These are phyloP conservation scores for Coecobrya sp. DNA, from an alignment of 2,888 invertebrate genomes.

Conservation along the genomic window DNA sequence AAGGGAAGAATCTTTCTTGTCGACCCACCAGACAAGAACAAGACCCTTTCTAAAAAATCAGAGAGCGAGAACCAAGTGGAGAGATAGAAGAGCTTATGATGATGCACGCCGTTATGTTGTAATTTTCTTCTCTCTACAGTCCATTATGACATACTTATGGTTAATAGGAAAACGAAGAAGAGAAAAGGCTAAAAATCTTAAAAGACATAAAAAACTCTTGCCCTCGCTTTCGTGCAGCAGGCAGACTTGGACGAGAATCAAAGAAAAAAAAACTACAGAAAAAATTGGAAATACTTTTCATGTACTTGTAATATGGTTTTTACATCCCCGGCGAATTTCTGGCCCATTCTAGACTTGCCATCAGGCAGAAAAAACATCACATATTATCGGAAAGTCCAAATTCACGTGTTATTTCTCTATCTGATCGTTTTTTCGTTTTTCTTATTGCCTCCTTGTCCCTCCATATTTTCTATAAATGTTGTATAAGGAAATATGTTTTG, in stretches of 20 bases:
- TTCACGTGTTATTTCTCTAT: background rate
- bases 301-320: slow-evolving; percentile 5
- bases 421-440: background rate
- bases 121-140: slow-evolving; percentile 2
- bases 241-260: background rate
- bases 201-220: background rate
- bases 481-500: background rate
- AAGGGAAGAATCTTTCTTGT: background rate
- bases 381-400: background rate
- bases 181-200: slow-evolving; percentile 13
- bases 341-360: background rate
- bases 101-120: background rate
- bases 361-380: background rate
- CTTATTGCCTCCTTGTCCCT: background rate
- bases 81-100: slow-evolving; percentile 5
- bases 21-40: background rate
- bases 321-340: background rate
- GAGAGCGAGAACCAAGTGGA: background rate
- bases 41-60: background rate
- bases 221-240: background rate
- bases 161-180: background rate
- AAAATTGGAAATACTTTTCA: background rate
- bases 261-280: background rate
- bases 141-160: background rate
- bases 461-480: background rate